Base-by-base conservation (phyloP, 2,888 invertebrate species). In the Neoitamus cyanurus region DNA sequence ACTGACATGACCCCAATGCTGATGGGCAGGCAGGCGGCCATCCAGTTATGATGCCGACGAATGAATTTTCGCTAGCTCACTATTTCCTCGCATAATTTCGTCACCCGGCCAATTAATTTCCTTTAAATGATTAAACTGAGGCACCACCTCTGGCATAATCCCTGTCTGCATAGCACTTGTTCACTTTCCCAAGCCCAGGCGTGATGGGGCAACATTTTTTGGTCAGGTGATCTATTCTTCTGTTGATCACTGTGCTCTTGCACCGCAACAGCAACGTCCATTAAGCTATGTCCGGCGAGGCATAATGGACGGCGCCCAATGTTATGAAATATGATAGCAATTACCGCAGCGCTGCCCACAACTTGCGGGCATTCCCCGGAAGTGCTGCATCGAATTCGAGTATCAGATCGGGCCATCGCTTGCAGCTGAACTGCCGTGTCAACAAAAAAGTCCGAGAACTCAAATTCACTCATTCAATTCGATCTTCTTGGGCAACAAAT, bases 401-500 rank as follows among this genome's bases (percentile, higher is more conserved):
- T 25, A 36, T 15, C 28, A 7, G 48, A 30, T 30, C 36, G 4
- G 31, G 20, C 25, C 25, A 75, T 73, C 13, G 9, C 1, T 73
- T 37, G 20, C 15, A 36, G 13, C 25, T 11, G 30, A 70, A 70
- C 30, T 70, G 70, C 70, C 11, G 11, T 2, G 42, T 75, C 28
- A 78, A 31, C 31, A 42, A 48, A 78, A 30, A 78, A 58, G 30
- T 3, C 31, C 15, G 31, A 48, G 58, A 48, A 11, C 20, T 31
- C 15, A 78, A 48, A 58, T 78, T 78, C 13, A 31, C 30, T n/a
- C 48, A 48, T 31, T 46, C 28, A 28, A 7, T 30, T n/a, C 78
- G 58, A 48, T 78, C 42, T 11, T 78, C 82, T 82, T 82, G 82
- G 25, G 82, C 68, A 82, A 82, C 42, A 15, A 20, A 20, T 34